These are phyloP conservation scores for Lipophrys pholis DNA, from an alignment of 2,113 vertebrate genomes.

Conservation along the genomic window DNA sequence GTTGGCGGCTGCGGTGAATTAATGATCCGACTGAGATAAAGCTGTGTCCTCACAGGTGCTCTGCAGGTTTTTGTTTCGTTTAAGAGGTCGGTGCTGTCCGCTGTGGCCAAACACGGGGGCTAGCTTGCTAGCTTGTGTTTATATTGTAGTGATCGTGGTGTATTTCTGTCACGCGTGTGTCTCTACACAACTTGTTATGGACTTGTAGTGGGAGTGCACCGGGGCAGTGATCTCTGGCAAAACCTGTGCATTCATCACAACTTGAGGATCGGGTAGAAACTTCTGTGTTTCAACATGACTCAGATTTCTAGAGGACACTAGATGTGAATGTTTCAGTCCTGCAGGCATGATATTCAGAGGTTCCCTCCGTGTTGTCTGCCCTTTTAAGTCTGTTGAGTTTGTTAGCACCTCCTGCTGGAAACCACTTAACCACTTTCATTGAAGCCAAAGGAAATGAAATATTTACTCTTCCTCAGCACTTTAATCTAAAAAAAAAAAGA, in stretches of 20 bases:
- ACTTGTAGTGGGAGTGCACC: too few species aligned
- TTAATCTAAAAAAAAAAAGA: constrained; percentile 71
- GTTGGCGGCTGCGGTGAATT: background rate
- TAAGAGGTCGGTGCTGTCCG: background rate
- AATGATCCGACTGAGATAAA: background rate
- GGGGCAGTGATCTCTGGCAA: too few species aligned
- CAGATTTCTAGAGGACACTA: background rate
- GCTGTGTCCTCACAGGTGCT: background rate
- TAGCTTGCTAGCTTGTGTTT: constrained; percentile 26
- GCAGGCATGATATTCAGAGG: background rate
- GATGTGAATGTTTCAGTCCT: background rate
- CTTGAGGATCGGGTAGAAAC: too few species aligned
- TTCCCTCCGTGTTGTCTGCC: background rate
- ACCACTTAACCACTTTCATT: background rate
- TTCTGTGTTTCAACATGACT: too few species aligned
- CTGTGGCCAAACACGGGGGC: background rate
- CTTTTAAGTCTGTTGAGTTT: background rate
- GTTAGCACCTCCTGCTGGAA: constrained; percentile 33
- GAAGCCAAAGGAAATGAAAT: constrained; percentile 17
- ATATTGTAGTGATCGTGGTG: background rate
- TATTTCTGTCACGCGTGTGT: background rate
- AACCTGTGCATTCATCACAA: too few species aligned
- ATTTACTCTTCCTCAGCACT: constrained; percentile 24
- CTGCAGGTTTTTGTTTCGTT: background rate
- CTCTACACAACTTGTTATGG: too few species aligned